Evolutionary conservation across 2,888 invertebrate species (phyloP).

Genomic region (Platycheirus rosarum): DNA sequence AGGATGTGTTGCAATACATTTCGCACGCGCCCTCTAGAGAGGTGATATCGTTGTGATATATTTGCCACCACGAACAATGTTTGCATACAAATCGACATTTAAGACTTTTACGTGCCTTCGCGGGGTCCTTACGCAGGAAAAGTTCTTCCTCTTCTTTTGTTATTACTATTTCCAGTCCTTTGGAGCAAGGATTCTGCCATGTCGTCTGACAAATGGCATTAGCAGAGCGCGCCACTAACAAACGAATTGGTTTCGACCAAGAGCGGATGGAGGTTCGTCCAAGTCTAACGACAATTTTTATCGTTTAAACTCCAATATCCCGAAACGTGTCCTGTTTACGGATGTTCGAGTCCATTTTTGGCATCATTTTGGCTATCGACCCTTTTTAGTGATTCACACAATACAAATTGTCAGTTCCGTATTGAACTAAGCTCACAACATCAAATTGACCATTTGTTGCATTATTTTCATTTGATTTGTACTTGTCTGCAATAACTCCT

Average conservation of each 20-base stretch:
- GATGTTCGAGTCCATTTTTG: conserved; percentile 48
- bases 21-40: conserved; percentile 34
- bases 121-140: conserved; percentile 1
- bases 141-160: conserved; percentile 38
- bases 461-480: conserved; percentile 65
- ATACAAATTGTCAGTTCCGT: neutral
- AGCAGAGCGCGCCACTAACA: conserved; percentile 8
- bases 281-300: conserved; percentile 67
- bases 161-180: conserved; percentile 62
- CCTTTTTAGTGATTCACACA: conserved; percentile 1
- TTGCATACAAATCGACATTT: conserved; percentile 74
- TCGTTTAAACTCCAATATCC: conserved; percentile 73
- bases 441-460: conserved; percentile 72
- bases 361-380: conserved; percentile 10
- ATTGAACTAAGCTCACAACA: conserved; percentile 1
- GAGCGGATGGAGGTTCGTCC: too few species aligned
- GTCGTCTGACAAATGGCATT: conserved; percentile 56
- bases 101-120: conserved; percentile 66
- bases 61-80: conserved; percentile 70
- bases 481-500: too few species aligned
- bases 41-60: conserved; percentile 68
- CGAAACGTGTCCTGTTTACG: conserved; percentile 61
- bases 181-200: conserved; percentile 23
- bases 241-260: conserved; percentile 26
- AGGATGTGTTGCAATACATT: conserved; percentile 53